Base-by-base conservation (phyloP, 2,113 vertebrate genomes). In the Polypterus senegalus region DNA sequence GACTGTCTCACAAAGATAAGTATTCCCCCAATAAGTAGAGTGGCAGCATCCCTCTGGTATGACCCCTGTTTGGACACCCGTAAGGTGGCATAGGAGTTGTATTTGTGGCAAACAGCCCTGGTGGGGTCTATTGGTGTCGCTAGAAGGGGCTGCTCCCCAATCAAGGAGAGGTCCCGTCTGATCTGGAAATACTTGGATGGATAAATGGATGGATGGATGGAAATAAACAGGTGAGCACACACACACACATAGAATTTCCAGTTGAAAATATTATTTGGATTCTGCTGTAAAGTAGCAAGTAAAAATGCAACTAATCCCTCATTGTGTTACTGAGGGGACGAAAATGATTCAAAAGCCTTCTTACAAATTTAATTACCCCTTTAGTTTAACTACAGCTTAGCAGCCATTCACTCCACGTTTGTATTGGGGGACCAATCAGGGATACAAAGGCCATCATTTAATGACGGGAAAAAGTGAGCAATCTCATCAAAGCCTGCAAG, bases 321-420 rank as follows among this genome's bases (percentile, higher is more conserved):
- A 68, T 47, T 66, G 75, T 73, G 76, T 78, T 80, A 82, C 73
- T 65, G 59, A 78, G 73, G 71, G 76, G 71, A 72, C 78, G 76
- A 73, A 81, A 81, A 87, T 78, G 74, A 77, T 76, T 75, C 74
- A 79, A 81, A 85, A 84, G 78, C 75, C 79, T 80, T 76, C 77
- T 79, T 77, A 73, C 75, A 84, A 85, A 85, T 82, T 76, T 76
- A 83, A 85, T 84, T 82, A 83, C 75, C 79, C 80, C 81, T 86
- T 78, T 74, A 78, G 81, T 82, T 27, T 80, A 84, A 81, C 79
- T 76, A 80, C 75, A 82, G 78, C 79, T 81, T 80, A 82, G 74
- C 74, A 82, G 76, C 69, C 81, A 80, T 78, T 81, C 77, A 83
- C 79, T 83, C 79, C 77, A 75, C 80, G 79, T 78, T 79, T 82